Conservation (phyloP, 2,888 invertebrate genomes). For the Campopleginae sp. region DNA sequence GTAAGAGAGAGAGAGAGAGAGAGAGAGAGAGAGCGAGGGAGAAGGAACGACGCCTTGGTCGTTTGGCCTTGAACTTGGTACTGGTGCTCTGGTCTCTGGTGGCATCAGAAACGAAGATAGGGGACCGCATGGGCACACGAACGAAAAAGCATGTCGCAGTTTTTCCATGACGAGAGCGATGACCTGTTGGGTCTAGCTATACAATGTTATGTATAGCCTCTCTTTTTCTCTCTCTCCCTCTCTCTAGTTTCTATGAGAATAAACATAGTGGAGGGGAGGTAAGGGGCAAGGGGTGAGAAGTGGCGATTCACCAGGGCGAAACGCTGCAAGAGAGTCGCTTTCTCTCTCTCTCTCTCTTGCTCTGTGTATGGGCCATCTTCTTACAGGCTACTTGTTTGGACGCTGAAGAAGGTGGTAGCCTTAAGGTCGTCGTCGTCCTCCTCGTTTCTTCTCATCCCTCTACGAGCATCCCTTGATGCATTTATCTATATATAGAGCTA, state of each 20-base stretch:
- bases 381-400: constrained; percentile 84
- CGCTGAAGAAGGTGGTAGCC: constrained; percentile 77
- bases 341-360: constrained; percentile 11
- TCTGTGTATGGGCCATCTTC: constrained; percentile 75
- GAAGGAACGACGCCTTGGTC: constrained; percentile 53
- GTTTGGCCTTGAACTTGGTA: constrained; percentile 82
- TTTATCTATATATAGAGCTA: constrained; percentile 10
- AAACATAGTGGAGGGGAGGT: constrained; percentile 45
- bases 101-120: constrained; percentile 59
- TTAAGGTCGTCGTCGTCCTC: constrained; percentile 69
- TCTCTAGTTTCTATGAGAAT: constrained; percentile 43
- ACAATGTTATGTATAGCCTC: constrained; percentile 33
- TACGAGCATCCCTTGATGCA: constrained; percentile 56
- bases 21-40: constrained; percentile 56
- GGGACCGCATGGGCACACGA: constrained; percentile 64
- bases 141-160: constrained; percentile 83
- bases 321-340: constrained; percentile 67
- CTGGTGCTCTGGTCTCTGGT: constrained; percentile 52
- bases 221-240: constrained; percentile 46
- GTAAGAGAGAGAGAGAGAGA: constrained; percentile 59
- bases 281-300: constrained; percentile 61
- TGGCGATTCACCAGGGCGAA: constrained; percentile 75
- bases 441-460: constrained; percentile 71
- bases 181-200: constrained; percentile 59
- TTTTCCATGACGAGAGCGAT: constrained; percentile 78